A percentile compares a stretch with the other conserved stretches of the same genome.
Evolutionary conservation across 2,797 vertebrate genomes (phyloP).

Genomic region (Lepidocolaptes lacrymiger): DNA sequence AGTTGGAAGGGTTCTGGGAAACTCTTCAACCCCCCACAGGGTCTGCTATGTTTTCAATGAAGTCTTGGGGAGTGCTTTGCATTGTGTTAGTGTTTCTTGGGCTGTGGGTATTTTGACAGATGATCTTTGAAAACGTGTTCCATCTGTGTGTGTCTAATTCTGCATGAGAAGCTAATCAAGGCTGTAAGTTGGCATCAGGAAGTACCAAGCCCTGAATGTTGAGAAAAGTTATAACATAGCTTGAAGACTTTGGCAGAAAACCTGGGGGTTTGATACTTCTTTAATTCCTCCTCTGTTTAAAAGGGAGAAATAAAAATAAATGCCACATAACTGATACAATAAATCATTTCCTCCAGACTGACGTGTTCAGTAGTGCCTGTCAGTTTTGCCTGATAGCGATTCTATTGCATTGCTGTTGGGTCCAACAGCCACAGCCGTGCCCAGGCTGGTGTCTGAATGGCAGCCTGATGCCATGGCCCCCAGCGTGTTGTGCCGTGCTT

Average conservation of each 20-base stretch:
- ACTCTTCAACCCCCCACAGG: background rate
- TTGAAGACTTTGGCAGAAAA: background rate
- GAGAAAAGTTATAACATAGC: background rate
- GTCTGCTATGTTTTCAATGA: constrained; percentile 3
- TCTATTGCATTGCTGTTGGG: background rate
- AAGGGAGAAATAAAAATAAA: background rate
- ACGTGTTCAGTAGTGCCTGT: background rate
- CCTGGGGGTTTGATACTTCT: background rate
- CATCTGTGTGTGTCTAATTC: constrained; percentile 39
- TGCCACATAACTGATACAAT: background rate
- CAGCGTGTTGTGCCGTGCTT: rapidly evolving
- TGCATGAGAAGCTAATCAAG: constrained; percentile 6
- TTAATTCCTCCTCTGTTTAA: background rate
- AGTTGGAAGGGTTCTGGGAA: constrained; percentile 27
- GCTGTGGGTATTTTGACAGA: constrained; percentile 29
- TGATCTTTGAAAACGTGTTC: constrained; percentile 26
- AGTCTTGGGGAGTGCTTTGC: background rate
- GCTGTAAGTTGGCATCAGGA: background rate
- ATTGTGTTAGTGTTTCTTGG: constrained; percentile 7
- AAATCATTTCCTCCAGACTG: background rate
- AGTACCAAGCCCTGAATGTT: background rate
- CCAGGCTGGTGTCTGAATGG: background rate
- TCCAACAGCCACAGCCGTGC: rapidly evolving
- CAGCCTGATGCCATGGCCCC: background rate
- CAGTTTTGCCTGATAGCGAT: background rate